Conservation (phyloP, 2,797 vertebrate species). For the Platyrinchus mystaceus region DNA sequence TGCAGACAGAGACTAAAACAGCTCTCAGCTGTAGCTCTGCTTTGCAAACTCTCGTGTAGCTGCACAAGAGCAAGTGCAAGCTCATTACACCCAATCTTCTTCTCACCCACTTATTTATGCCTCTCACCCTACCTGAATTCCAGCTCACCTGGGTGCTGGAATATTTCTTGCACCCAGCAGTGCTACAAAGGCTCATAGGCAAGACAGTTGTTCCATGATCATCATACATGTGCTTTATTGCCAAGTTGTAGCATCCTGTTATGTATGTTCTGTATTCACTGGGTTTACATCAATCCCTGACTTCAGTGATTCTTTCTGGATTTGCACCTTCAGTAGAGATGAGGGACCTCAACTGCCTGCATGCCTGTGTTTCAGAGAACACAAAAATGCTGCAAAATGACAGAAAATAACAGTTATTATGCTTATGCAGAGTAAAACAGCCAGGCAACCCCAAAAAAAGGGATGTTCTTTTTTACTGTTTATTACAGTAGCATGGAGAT, state of each 20-base stretch:
- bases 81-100: not conserved
- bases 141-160: accelerated
- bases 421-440: not conserved
- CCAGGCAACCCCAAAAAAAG: not conserved
- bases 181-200: not conserved
- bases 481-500: not conserved
- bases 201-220: not conserved
- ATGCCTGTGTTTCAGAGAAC: not conserved
- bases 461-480: not conserved
- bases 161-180: not conserved
- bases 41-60: not conserved
- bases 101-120: not conserved
- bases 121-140: accelerated
- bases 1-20: not conserved
- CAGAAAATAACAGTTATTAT: constrained; percentile 7
- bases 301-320: not conserved
- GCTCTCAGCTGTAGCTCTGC: not conserved
- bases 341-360: not conserved
- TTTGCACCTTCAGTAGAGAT: not conserved
- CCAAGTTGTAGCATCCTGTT: not conserved
- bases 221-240: accelerated
- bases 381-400: not conserved
- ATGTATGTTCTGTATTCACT: not conserved
- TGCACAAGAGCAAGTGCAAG: not conserved
- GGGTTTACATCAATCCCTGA: not conserved